A percentile compares a stretch with the other conserved stretches of the same genome.
Evolutionary conservation across 53 echinoderm and acorn worm species (phyloP).

Genomic region (Hippasteria phrygiana): DNA sequence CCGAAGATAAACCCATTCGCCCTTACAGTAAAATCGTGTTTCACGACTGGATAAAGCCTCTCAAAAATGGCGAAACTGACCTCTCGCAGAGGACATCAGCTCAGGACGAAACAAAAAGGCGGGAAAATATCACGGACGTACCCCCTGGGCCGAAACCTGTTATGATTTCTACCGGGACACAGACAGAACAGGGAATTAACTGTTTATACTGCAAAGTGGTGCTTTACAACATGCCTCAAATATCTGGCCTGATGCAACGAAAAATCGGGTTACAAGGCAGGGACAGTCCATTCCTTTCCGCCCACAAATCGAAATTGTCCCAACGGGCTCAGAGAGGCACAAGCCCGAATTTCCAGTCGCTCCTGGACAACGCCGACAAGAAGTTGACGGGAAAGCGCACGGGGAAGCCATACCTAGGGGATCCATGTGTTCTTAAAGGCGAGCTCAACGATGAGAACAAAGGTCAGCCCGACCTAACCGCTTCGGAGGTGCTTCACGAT

Average conservation of each 20-base stretch:
- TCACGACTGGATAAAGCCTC: constrained; percentile 34
- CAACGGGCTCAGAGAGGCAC: neutral
- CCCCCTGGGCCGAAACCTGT: neutral
- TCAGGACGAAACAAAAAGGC: neutral
- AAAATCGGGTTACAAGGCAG: neutral
- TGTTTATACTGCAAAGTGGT: neutral
- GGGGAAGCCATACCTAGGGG: neutral
- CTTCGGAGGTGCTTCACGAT: neutral
- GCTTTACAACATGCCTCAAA: constrained; percentile 23
- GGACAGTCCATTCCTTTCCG: constrained; percentile 6
- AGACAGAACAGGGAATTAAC: constrained; percentile 13
- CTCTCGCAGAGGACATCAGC: neutral
- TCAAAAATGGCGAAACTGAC: neutral
- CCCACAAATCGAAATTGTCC: constrained; percentile 8
- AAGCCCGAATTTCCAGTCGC: constrained; percentile 9
- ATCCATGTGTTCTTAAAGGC: neutral
- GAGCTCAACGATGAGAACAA: neutral
- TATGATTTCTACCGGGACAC: constrained; percentile 7
- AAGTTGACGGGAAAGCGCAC: constrained; percentile 12
- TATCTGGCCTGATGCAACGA: neutral
- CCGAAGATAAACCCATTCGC: neutral
- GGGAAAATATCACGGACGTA: neutral
- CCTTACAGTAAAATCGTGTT: constrained; percentile 17
- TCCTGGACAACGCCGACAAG: constrained; percentile 40
- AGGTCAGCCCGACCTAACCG: too few species aligned